Evolutionary conservation across 2,888 invertebrate genomes (phyloP), one percentile per base, ranked within the genome.

Genomic region (Salpingus planirostris): DNA sequence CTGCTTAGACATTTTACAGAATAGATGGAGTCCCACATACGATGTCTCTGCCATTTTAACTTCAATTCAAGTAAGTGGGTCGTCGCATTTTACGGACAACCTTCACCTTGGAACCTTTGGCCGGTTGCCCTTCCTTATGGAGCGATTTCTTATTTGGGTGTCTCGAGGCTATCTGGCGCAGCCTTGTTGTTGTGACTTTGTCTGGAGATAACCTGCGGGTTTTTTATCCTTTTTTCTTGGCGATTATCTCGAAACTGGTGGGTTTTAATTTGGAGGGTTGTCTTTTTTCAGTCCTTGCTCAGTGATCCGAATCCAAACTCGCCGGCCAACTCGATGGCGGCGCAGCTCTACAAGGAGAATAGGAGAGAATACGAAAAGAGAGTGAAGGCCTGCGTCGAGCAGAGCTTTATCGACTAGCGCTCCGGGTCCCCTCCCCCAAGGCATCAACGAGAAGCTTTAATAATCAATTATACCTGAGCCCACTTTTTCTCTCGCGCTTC

Each of bases 271-370:
- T n/a, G n/a, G n/a, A n/a, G n/a, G n/a, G n/a, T n/a, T n/a, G n/a
- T n/a, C n/a, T 18, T 54, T 55, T 80, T 84, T 60, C 80, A 97
- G 92, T 96, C 96, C 60, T 77, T 98, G 72, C 76, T 98, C 69
- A 97, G 97, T 78, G 97, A 98, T 74, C 97, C 97, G 44, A 98
- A 98, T 71, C 97, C 97, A 50, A 97, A 97, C 74, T 96, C 95
- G 53, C 97, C 97, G 59, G 97, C 97, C 54, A 98, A 98, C 70
- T 95, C 93, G 54, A 88, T 93, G 80, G 97, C 97, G 60, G 97
- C 97, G 52, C 96, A 97, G 72, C 79, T 98, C 60, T 98, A 97
- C 73, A 95, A 96, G 76, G 96, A 97, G 71, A 97, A 97, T 68
- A 80, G 95, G 59, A 79, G 97, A 60, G 97, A 97, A 73, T 98